Percentiles rank a stretch among this genome's conserved stretches.
Conservation (phyloP, 2,113 vertebrate genomes). For the Vireo altiloquus region DNA sequence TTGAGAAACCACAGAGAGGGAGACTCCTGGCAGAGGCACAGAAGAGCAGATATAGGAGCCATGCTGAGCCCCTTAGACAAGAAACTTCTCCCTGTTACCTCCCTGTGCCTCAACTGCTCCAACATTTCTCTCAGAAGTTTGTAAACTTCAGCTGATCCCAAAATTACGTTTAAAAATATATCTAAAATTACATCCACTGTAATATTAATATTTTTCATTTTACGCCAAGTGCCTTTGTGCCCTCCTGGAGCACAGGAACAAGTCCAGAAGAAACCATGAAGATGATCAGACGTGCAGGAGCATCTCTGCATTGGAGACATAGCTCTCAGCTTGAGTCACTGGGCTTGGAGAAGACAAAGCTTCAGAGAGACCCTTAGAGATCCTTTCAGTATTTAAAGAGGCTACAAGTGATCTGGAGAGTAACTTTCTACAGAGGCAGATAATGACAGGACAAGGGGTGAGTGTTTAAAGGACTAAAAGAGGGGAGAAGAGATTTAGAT, state of each 20-base stretch:
- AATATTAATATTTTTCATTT: neutral
- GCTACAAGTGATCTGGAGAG: neutral
- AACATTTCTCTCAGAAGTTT: neutral
- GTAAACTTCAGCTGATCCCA: neutral
- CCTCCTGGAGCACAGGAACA: neutral
- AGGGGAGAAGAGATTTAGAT: neutral
- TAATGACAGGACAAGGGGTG: rapidly evolving
- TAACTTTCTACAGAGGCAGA: neutral
- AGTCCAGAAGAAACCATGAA: neutral
- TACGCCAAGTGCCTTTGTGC: neutral
- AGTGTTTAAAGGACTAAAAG: neutral
- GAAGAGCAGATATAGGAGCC: neutral
- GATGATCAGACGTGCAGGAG: neutral
- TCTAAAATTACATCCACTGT: neutral
- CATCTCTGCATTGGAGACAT: neutral
- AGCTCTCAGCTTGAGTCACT: too few species aligned
- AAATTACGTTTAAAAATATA: neutral
- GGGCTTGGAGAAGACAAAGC: neutral
- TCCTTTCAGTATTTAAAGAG: too few species aligned
- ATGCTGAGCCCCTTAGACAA: neutral
- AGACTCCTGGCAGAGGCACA: neutral
- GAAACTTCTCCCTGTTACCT: neutral
- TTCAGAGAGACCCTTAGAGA: neutral
- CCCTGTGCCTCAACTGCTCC: neutral
- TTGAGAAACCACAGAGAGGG: neutral